A percentile compares a stretch with the other conserved stretches of the same genome.
phyloP scores from a whole-genome alignment of 2,888 invertebrate species.

The Dilophus febrilis region DNA sequence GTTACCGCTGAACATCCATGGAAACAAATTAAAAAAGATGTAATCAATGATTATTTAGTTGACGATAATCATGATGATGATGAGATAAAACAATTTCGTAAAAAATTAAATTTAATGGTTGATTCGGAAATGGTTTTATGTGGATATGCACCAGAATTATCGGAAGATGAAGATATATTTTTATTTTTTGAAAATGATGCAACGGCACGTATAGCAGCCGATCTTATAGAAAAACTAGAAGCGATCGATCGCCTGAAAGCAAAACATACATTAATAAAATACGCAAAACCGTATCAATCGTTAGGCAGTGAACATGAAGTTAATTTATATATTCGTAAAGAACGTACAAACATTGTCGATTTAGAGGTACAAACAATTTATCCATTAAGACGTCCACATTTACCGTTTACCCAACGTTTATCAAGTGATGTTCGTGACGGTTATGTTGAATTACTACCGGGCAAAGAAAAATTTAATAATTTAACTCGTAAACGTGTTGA shows the following conservation, averaged over 20 bases:
- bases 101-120: slow-evolving; percentile 15
- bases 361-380: slow-evolving; percentile 49
- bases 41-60: slow-evolving; percentile 41
- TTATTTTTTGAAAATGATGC: slow-evolving; percentile 44
- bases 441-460: slow-evolving; percentile 44
- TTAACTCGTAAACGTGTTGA: slow-evolving; percentile 40
- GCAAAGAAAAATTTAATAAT: slow-evolving; percentile 36
- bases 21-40: slow-evolving; percentile 43
- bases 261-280: slow-evolving; percentile 39
- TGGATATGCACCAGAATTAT: slow-evolving; percentile 49
- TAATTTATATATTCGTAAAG: slow-evolving; percentile 33
- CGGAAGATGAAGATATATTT: slow-evolving; percentile 48
- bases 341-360: slow-evolving; percentile 41
- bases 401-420: slow-evolving; percentile 36
- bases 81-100: slow-evolving; percentile 22
- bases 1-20: slow-evolving; percentile 59
- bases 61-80: slow-evolving; percentile 23
- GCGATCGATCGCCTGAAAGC: slow-evolving; percentile 28
- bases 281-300: slow-evolving; percentile 38
- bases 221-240: slow-evolving; percentile 38
- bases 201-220: slow-evolving; percentile 34
- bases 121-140: slow-evolving; percentile 35
- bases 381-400: slow-evolving; percentile 32
- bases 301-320: slow-evolving; percentile 51
- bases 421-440: slow-evolving; percentile 46